Conservation (phyloP, 2,113 vertebrate species). For the Anas platyrhynchos region DNA sequence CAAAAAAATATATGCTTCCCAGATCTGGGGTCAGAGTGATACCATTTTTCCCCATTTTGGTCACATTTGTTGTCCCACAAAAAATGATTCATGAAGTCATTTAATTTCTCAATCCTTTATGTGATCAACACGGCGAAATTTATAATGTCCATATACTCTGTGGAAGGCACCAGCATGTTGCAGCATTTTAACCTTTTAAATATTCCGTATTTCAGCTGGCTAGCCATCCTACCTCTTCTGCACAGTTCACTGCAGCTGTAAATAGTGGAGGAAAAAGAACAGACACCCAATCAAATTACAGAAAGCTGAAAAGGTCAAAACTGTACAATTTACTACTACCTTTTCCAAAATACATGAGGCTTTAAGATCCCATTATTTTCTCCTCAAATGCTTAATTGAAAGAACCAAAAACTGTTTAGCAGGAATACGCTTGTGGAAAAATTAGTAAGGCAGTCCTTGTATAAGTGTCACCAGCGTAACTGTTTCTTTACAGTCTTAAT, state of each 20-base stretch:
- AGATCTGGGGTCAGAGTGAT: slow-evolving; percentile 17
- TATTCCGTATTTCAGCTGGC: slow-evolving; percentile 64
- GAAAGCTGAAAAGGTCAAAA: slow-evolving; percentile 72
- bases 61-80: slow-evolving; percentile 59
- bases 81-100: slow-evolving; percentile 54
- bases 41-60: slow-evolving; percentile 36
- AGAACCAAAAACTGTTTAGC: slow-evolving; percentile 52
- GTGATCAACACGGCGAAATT: neutral
- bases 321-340: slow-evolving; percentile 69
- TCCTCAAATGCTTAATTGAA: slow-evolving; percentile 59
- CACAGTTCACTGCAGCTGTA: slow-evolving; percentile 73
- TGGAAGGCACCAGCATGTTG: slow-evolving; percentile 54
- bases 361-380: slow-evolving; percentile 66
- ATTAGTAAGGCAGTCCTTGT: neutral
- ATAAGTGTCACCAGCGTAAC: neutral
- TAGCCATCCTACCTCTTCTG: slow-evolving; percentile 54
- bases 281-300: slow-evolving; percentile 70
- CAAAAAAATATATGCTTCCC: neutral
- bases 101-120: slow-evolving; percentile 55
- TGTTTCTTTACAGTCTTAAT: slow-evolving; percentile 32
- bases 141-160: slow-evolving; percentile 50
- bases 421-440: slow-evolving; percentile 21
- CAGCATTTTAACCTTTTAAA: slow-evolving; percentile 74
- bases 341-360: slow-evolving; percentile 68
- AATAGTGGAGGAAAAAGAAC: slow-evolving; percentile 65